Percentiles rank a stretch among this genome's conserved stretches.
These are phyloP conservation scores for Phoenicopterus ruber DNA, from an alignment of 2,113 vertebrate genomes.

Conservation along the genomic window DNA sequence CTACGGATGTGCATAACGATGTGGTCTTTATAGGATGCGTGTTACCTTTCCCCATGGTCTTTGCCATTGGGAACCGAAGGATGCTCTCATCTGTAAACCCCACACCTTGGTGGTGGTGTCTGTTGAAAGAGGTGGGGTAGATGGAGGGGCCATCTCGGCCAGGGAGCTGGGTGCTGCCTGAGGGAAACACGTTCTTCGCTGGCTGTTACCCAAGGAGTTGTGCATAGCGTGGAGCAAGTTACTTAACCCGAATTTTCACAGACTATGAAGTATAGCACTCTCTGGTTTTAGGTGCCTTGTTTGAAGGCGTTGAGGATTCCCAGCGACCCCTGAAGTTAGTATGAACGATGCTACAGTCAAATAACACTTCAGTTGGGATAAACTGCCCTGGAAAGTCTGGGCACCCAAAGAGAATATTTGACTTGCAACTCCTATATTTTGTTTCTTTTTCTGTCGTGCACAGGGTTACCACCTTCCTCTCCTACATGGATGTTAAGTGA, in stretches of 20 bases:
- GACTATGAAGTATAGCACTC: background rate
- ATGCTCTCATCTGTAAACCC: background rate
- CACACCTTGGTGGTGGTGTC: background rate
- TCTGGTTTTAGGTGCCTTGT: background rate
- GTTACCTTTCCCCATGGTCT: background rate
- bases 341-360: background rate
- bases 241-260: background rate
- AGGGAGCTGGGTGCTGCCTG: background rate
- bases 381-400: background rate
- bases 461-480: background rate
- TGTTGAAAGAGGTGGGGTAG: background rate
- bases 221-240: background rate
- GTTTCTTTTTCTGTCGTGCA: background rate
- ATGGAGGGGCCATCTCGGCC: background rate
- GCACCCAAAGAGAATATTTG: background rate
- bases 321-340: background rate
- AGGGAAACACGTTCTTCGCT: background rate
- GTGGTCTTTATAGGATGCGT: background rate
- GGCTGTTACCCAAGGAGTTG: background rate
- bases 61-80: background rate
- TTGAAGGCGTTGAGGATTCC: background rate
- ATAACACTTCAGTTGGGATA: background rate
- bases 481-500: fast-evolving
- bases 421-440: background rate
- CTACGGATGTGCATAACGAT: fast-evolving